A percentile compares a stretch with the other conserved stretches of the same genome.
These are phyloP conservation scores for Rachycentron canadum DNA, from an alignment of 2,797 vertebrate genomes.

Conservation along the genomic window DNA sequence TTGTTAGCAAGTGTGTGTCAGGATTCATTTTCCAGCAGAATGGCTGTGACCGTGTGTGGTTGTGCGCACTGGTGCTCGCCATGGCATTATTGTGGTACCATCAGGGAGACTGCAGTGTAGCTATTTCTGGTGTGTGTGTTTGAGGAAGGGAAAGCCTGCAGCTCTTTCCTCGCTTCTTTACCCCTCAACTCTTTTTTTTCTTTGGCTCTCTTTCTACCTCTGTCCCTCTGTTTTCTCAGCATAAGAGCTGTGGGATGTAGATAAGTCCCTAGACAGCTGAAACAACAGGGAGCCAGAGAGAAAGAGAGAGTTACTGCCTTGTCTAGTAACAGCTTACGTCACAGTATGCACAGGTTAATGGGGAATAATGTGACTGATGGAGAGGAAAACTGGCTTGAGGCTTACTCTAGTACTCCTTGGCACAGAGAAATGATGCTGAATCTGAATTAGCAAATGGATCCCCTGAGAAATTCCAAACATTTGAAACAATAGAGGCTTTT, in stretches of 20 bases:
- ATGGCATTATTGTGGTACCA: constrained; percentile 49
- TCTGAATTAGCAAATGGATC: constrained; percentile 16
- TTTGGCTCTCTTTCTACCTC: constrained; percentile 43
- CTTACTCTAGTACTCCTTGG: constrained; percentile 21
- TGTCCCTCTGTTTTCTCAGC: constrained; percentile 54
- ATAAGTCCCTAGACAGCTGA: constrained; percentile 73
- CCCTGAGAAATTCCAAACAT: constrained; percentile 5
- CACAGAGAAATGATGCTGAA: constrained; percentile 4
- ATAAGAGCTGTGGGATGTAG: constrained; percentile 68
- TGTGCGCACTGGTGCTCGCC: constrained; percentile 53
- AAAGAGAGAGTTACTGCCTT: constrained; percentile 36
- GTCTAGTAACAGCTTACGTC: constrained; percentile 56
- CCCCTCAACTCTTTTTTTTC: constrained; percentile 10
- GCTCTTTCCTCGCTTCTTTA: constrained; percentile 49
- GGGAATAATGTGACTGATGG: constrained; percentile 56
- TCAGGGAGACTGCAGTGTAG: constrained; percentile 59
- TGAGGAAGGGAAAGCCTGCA: constrained; percentile 59
- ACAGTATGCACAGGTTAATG: constrained; percentile 63
- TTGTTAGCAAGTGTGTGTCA: constrained; percentile 61
- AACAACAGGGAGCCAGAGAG: constrained; percentile 56
- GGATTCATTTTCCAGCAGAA: constrained; percentile 59
- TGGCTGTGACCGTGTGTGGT: constrained; percentile 45
- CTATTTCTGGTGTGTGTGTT: constrained; percentile 72
- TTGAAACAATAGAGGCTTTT: background rate
- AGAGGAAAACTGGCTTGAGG: constrained; percentile 50